Conservation (phyloP, 2,797 vertebrate genomes). For the Heterohyrax brucei region DNA sequence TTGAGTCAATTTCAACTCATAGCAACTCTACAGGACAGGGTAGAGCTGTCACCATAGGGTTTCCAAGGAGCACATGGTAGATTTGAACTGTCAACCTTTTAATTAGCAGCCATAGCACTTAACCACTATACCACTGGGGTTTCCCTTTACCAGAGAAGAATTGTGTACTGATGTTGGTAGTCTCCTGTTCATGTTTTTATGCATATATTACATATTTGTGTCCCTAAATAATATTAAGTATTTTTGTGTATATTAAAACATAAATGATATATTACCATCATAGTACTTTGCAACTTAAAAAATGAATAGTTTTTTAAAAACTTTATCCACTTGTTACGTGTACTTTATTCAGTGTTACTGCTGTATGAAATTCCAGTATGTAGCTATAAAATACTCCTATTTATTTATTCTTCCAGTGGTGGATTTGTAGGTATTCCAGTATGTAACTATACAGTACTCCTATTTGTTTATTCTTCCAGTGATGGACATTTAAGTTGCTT, state of each 20-base stretch:
- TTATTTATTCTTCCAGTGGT: neutral
- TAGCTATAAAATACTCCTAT: neutral
- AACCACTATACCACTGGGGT: too few relatives aligned
- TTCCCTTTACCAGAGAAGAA: neutral
- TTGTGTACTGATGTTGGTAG: neutral
- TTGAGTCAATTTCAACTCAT: too few relatives aligned
- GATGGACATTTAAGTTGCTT: neutral
- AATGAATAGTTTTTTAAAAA: neutral
- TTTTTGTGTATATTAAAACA: slow-evolving; percentile 41
- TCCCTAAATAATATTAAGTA: neutral
- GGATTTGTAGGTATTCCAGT: neutral
- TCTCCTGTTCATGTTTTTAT: neutral
- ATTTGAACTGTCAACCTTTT: too few relatives aligned
- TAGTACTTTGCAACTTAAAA: slow-evolving; percentile 31
- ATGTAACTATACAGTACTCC: neutral
- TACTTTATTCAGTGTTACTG: neutral
- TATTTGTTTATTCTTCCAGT: neutral
- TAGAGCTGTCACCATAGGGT: too few relatives aligned
- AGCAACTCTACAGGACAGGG: too few relatives aligned
- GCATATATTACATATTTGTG: neutral
- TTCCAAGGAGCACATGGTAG: too few relatives aligned
- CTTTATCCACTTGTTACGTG: neutral
- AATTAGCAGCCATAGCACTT: too few relatives aligned
- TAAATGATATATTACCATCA: neutral
- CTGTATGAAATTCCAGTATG: neutral